Conservation (phyloP, 2,888 invertebrate species). For the Tupiocoris notatus region DNA sequence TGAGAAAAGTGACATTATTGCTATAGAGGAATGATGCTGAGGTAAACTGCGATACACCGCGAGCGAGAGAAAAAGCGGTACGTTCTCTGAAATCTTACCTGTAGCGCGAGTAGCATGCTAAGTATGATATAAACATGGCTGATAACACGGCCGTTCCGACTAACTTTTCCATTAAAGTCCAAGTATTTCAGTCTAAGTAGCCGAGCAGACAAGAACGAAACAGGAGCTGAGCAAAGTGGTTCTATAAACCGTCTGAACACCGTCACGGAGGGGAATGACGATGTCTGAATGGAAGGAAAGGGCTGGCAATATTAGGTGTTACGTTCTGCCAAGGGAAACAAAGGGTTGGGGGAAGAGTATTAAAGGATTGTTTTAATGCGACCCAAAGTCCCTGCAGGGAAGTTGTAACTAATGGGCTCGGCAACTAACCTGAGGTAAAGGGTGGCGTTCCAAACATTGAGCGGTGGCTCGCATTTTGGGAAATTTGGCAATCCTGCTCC, state of each 20-base stretch:
- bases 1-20: no score
- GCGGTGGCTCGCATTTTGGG: neutral
- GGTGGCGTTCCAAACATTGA: neutral
- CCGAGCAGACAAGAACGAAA: neutral
- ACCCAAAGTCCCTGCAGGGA: constrained; percentile 17
- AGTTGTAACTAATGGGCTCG: constrained; percentile 24
- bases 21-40: no score
- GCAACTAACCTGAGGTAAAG: neutral
- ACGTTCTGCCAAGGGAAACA: neutral
- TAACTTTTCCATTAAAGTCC: neutral
- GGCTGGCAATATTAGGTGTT: neutral
- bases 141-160: neutral
- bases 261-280: neutral
- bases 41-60: no score
- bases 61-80: no score
- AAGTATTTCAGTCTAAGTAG: neutral
- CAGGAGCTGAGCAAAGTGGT: neutral
- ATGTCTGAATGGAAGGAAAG: neutral
- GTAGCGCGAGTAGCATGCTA: neutral
- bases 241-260: neutral
- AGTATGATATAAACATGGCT: neutral
- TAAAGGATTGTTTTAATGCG: constrained; percentile 32
- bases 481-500: no score
- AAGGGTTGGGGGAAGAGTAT: neutral
- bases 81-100: neutral